Conservation (phyloP, 64 coral and sea anemone species). For the Stichodactyla mertensii region DNA sequence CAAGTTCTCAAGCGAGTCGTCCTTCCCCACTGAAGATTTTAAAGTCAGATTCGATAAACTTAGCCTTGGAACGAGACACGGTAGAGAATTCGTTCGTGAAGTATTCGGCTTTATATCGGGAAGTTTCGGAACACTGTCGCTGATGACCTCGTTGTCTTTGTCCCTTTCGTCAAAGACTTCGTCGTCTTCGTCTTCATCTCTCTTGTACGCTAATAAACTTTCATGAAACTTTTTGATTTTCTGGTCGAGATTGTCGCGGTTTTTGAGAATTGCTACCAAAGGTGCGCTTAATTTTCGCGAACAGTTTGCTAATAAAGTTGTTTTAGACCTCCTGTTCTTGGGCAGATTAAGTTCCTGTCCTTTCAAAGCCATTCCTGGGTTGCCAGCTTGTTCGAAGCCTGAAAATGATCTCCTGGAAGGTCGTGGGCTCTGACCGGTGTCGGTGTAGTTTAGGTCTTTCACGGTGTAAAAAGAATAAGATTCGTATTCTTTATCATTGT, state of each 20-base stretch:
- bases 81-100: not conserved
- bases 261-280: not conserved
- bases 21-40: not conserved
- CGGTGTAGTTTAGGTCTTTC: not conserved
- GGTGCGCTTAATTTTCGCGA: not conserved
- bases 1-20: not conserved
- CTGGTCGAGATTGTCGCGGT: not conserved
- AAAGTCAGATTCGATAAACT: conserved; percentile 2
- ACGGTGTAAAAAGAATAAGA: not conserved
- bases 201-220: not conserved
- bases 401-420: not conserved
- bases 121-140: not conserved
- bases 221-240: not conserved
- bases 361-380: not conserved
- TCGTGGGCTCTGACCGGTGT: not conserved
- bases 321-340: not conserved
- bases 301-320: not conserved
- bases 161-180: not conserved
- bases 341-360: not conserved
- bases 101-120: conserved; percentile 7
- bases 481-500: not conserved
- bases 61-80: not conserved
- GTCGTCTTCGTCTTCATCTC: not conserved
- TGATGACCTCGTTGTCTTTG: not conserved
- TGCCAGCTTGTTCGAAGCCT: not conserved